phyloP scores from a whole-genome alignment of 2,888 invertebrate genomes.

The Spodoptera picta region DNA sequence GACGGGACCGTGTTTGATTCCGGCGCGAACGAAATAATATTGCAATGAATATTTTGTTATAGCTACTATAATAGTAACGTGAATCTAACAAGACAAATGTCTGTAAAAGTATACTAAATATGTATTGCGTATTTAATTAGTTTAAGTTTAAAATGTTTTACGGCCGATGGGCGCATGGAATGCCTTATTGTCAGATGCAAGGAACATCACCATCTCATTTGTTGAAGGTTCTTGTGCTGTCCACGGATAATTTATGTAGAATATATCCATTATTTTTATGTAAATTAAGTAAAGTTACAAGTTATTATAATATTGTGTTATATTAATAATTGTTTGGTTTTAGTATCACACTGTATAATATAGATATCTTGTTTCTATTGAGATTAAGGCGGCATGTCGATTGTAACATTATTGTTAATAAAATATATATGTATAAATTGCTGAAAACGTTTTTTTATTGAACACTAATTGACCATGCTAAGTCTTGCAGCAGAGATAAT shows the following conservation, averaged over 20 bases:
- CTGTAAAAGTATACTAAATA: constrained; percentile 77
- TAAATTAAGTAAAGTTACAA: constrained; percentile 71
- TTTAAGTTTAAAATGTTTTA: constrained; percentile 67
- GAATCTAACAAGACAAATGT: constrained; percentile 62
- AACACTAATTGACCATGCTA: constrained; percentile 6
- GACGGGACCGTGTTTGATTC: constrained; percentile 33
- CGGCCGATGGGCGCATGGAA: constrained; percentile 55
- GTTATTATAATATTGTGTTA: constrained; percentile 73
- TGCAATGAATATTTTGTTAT: constrained; percentile 28
- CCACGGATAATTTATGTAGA: constrained; percentile 61
- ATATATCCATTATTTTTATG: constrained; percentile 68
- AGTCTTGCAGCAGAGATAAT: constrained; percentile 12
- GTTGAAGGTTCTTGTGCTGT: constrained; percentile 46
- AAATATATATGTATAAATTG: constrained; percentile 88
- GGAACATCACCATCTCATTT: constrained; percentile 25
- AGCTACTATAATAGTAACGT: constrained; percentile 55
- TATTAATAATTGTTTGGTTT: constrained; percentile 70
- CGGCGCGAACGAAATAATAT: constrained; percentile 10
- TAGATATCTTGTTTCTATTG: constrained; percentile 78
- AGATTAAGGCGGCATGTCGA: constrained; percentile 85
- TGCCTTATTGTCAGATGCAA: constrained; percentile 27
- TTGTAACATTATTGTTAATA: constrained; percentile 88
- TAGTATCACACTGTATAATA: constrained; percentile 80
- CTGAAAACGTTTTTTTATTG: constrained; percentile 68
- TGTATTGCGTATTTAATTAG: constrained; percentile 67